These are phyloP conservation scores for Ceyx erithaca DNA, from an alignment of 2,797 vertebrate species.

Conservation along the genomic window DNA sequence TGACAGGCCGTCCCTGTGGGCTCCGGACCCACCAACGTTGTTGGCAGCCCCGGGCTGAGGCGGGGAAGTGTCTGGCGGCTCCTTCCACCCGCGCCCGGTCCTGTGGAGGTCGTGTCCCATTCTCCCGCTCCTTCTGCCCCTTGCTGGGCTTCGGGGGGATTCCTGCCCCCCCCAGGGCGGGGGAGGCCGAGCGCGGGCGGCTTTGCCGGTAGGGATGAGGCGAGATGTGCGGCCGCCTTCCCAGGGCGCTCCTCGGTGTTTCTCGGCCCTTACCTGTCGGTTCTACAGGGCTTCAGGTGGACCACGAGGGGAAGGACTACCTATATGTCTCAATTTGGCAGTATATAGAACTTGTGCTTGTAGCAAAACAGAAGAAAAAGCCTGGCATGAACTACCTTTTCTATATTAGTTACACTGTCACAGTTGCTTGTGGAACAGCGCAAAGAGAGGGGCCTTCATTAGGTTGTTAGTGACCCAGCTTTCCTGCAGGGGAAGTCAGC, in stretches of 20 bases:
- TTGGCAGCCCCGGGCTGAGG: not conserved
- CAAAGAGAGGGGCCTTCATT: too few species aligned
- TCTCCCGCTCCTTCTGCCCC: too few species aligned
- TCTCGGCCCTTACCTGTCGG: not conserved
- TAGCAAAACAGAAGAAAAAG: not conserved
- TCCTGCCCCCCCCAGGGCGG: too few species aligned
- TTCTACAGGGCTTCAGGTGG: not conserved
- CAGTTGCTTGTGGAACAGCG: not conserved
- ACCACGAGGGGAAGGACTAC: accelerated
- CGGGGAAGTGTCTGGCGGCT: not conserved
- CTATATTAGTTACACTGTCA: accelerated
- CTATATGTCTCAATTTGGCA: not conserved
- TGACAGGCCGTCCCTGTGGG: not conserved
- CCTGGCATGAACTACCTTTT: not conserved
- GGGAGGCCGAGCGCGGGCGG: not conserved
- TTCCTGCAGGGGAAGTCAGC: not conserved
- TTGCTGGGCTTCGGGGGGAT: not conserved
- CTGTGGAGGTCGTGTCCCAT: not conserved
- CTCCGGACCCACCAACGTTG: accelerated
- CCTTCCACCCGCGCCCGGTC: accelerated
- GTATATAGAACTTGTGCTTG: accelerated
- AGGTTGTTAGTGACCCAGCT: not conserved
- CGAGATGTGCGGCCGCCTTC: not conserved
- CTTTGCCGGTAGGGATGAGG: not conserved
- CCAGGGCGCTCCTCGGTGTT: not conserved